phyloP scores from a whole-genome alignment of 2,113 vertebrate genomes.

The Podilymbus podiceps region DNA sequence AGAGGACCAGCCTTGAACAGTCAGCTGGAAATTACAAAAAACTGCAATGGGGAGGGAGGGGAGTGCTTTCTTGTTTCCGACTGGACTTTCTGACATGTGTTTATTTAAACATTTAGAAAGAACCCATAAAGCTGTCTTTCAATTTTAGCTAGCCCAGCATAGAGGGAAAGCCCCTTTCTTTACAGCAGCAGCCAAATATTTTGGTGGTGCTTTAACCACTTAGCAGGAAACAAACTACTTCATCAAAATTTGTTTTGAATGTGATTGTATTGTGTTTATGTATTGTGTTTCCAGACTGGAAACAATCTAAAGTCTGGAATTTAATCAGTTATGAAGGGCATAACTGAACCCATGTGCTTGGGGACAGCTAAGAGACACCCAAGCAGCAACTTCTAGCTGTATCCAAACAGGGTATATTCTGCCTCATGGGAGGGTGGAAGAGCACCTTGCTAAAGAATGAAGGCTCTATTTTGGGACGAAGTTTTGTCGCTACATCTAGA shows the following conservation, averaged over 20 bases:
- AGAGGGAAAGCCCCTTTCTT: neutral
- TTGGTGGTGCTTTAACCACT: neutral
- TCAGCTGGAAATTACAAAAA: neutral
- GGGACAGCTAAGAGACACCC: neutral
- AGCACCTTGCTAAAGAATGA: neutral
- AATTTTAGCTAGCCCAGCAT: neutral
- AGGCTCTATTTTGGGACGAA: neutral
- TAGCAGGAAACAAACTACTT: neutral
- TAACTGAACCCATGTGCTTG: neutral
- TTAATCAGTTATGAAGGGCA: neutral
- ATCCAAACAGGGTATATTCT: neutral
- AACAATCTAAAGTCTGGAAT: neutral
- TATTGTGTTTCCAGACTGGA: neutral
- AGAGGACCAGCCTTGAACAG: neutral
- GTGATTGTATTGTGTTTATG: neutral
- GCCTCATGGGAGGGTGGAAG: neutral
- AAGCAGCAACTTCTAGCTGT: neutral
- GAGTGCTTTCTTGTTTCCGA: neutral
- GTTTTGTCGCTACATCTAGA: neutral
- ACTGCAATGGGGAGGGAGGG: accelerated
- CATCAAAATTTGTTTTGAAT: neutral
- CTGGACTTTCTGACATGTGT: neutral
- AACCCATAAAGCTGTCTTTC: neutral
- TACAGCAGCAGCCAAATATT: neutral
- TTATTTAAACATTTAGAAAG: neutral